Conservation (phyloP, 1,140 invertebrate species). For the Cepaea nemoralis region DNA sequence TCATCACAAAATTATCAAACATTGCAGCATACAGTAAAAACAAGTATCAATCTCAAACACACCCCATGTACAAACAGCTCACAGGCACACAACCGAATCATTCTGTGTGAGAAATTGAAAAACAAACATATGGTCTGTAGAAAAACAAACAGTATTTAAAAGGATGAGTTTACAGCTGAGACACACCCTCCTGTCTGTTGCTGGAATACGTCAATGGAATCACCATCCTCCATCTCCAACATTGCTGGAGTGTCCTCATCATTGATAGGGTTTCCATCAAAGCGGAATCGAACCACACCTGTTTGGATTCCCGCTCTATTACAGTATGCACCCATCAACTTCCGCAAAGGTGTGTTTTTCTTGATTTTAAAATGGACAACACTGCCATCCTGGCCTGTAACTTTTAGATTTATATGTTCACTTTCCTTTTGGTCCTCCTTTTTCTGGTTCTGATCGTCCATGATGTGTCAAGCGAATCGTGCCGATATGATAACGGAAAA, state of each 20-base stretch:
- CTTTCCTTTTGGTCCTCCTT: slow-evolving; percentile 64
- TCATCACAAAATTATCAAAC: too few species aligned
- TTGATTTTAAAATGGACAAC: slow-evolving; percentile 97
- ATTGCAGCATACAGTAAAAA: too few species aligned
- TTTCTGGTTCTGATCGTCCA: too few species aligned
- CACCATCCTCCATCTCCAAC: slow-evolving; percentile 94
- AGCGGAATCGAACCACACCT: slow-evolving; percentile 88
- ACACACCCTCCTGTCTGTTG: slow-evolving; percentile 86
- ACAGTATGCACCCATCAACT: slow-evolving; percentile 95
- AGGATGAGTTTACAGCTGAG: background rate
- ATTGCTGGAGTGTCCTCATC: slow-evolving; percentile 86
- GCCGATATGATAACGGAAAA: too few species aligned
- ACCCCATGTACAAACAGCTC: too few species aligned
- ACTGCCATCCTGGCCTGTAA: slow-evolving; percentile 92
- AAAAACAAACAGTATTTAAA: slow-evolving; percentile 1
- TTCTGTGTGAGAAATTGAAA: too few species aligned
- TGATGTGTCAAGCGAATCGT: too few species aligned
- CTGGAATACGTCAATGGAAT: slow-evolving; percentile 95
- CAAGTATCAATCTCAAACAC: too few species aligned
- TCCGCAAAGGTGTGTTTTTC: slow-evolving; percentile 93
- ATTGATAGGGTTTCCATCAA: slow-evolving; percentile 94
- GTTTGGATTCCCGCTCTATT: slow-evolving; percentile 82
- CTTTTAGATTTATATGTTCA: slow-evolving; percentile 85
- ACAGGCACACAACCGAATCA: too few species aligned
- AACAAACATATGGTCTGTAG: too few species aligned